phyloP scores from a whole-genome alignment of 2,797 vertebrate species.

The Merluccius polli region DNA sequence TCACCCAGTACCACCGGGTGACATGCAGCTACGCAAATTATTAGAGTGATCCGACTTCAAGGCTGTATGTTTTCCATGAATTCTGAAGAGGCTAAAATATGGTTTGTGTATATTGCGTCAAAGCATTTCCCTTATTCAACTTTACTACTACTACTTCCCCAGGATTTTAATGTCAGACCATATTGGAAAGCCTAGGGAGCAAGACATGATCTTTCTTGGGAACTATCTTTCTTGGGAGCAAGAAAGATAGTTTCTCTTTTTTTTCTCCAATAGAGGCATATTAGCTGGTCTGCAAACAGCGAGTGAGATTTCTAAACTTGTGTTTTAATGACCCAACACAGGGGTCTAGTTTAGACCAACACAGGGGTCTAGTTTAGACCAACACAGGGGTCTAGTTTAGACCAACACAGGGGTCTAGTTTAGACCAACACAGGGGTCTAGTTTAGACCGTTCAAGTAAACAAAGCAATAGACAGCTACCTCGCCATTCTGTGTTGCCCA shows the following conservation, averaged over 20 bases:
- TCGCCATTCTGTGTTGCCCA: too few species aligned
- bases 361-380: too few species aligned
- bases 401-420: too few species aligned
- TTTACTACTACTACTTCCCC: not conserved
- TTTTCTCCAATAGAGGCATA: not conserved
- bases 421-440: too few species aligned
- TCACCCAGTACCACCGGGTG: slow-evolving; percentile 11
- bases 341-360: not conserved
- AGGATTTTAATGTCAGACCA: not conserved
- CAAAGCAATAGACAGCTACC: too few species aligned
- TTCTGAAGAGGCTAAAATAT: not conserved
- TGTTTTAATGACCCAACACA: not conserved
- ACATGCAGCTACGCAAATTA: slow-evolving; percentile 37
- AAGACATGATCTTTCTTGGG: not conserved
- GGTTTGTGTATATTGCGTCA: not conserved
- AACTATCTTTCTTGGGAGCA: not conserved
- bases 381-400: too few species aligned
- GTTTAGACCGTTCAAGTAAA: too few species aligned
- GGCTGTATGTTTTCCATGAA: not conserved
- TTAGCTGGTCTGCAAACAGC: not conserved
- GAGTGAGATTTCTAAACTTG: not conserved
- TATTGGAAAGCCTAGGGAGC: not conserved
- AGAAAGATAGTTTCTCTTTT: not conserved
- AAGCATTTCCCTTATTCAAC: not conserved
- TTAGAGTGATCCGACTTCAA: not conserved